These are phyloP conservation scores for Napeogenes inachia DNA, from an alignment of 2,888 invertebrate genomes.

Conservation along the genomic window DNA sequence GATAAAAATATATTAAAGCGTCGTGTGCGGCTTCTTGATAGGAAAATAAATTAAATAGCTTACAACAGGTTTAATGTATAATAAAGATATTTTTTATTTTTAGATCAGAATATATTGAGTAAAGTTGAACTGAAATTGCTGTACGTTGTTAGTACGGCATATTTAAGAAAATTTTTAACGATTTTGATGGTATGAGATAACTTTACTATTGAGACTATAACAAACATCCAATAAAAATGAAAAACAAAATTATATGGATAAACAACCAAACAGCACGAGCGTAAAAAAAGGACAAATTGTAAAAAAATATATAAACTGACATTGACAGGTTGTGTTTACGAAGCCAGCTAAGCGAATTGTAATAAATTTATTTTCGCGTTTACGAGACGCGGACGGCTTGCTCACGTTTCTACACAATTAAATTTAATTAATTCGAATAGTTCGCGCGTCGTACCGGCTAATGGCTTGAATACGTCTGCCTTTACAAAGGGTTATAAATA, in stretches of 20 bases:
- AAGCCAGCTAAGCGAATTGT: slow-evolving; percentile 37
- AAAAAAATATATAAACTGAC: slow-evolving; percentile 10
- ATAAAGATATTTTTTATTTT: background rate
- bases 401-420: slow-evolving; percentile 68
- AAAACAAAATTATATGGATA: background rate
- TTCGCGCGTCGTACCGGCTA: slow-evolving; percentile 65
- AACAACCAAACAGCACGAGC: background rate
- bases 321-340: slow-evolving; percentile 33
- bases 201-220: background rate
- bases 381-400: slow-evolving; percentile 45
- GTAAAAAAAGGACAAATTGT: background rate
- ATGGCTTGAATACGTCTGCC: slow-evolving; percentile 65
- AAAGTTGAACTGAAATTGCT: no score
- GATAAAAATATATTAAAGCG: slow-evolving; percentile 16
- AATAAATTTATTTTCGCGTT: slow-evolving; percentile 48
- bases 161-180: no score
- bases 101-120: background rate
- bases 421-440: slow-evolving; percentile 75
- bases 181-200: no score
- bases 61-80: background rate
- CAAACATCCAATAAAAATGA: background rate
- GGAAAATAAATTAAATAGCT: slow-evolving; percentile 27
- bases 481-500: slow-evolving; percentile 61
- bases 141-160: no score
- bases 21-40: slow-evolving; percentile 6